phyloP scores from a whole-genome alignment of 2,797 vertebrate species.

The Tarsius wallacei region DNA sequence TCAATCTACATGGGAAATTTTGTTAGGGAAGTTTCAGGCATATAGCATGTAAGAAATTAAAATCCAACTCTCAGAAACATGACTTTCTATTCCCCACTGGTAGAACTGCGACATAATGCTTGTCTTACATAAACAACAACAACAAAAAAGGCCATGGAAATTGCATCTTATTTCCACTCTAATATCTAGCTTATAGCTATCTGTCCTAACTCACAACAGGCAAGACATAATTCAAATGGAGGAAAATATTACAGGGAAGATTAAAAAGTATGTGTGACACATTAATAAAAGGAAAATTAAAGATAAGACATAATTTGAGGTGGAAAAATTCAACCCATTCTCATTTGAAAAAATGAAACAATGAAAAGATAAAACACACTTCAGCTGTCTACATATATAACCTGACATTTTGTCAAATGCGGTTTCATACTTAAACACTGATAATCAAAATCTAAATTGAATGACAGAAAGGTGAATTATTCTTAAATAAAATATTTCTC shows the following conservation, averaged over 20 bases:
- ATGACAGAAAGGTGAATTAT: not conserved
- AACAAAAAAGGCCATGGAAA: slow-evolving; percentile 36
- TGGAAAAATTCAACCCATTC: slow-evolving; percentile 6
- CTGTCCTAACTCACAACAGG: slow-evolving; percentile 1
- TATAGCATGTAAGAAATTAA: not conserved
- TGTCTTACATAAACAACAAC: slow-evolving; percentile 49
- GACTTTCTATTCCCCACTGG: not conserved
- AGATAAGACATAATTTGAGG: not conserved
- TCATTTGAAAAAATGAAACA: slow-evolving; percentile 34
- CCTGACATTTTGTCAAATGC: not conserved
- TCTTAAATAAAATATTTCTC: not conserved
- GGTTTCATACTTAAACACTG: slow-evolving; percentile 8
- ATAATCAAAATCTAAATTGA: slow-evolving; percentile 36
- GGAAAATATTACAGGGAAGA: not conserved
- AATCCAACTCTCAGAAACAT: slow-evolving; percentile 37
- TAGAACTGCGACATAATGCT: not conserved
- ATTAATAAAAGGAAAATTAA: slow-evolving; percentile 51
- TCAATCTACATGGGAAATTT: not conserved
- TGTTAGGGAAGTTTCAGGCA: slow-evolving; percentile 14
- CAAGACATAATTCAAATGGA: slow-evolving; percentile 42
- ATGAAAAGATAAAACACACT: slow-evolving; percentile 31
- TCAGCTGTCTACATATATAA: not conserved
- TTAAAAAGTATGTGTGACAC: not conserved
- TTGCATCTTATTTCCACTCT: slow-evolving; percentile 18
- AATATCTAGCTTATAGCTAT: not conserved